Conservation (phyloP, 2,888 invertebrate genomes). For the Parasteatoda lunata region DNA sequence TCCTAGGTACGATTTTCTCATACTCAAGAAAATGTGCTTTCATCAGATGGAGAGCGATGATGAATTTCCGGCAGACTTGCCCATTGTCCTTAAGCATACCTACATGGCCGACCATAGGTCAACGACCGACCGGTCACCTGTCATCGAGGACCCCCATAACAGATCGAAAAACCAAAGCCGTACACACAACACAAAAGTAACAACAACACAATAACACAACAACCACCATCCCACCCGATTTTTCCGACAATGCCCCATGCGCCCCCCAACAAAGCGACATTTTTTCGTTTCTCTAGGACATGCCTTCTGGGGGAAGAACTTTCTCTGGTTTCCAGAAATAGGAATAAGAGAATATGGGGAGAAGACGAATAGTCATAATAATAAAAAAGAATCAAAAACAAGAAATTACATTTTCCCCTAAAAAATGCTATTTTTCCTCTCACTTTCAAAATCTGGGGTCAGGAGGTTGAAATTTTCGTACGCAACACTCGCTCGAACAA, state of each 20-base stretch:
- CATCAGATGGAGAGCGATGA: background rate
- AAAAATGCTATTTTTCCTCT: slow-evolving; percentile 39
- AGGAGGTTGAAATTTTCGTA: slow-evolving; percentile 13
- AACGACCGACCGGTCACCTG: slow-evolving; percentile 60
- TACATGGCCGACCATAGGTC: slow-evolving; percentile 36
- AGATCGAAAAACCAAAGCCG: background rate
- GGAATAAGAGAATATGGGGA: slow-evolving; percentile 18
- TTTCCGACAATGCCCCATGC: slow-evolving; percentile 17
- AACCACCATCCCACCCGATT: background rate
- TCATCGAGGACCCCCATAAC: slow-evolving; percentile 23
- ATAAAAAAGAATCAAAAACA: slow-evolving; percentile 58
- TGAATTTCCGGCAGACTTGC: slow-evolving; percentile 40
- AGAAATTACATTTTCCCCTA: slow-evolving; percentile 12
- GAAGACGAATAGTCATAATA: slow-evolving; percentile 43
- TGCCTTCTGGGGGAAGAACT: slow-evolving; percentile 22
- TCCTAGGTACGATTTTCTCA: background rate
- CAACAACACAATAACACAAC: slow-evolving; percentile 28
- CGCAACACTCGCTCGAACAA: slow-evolving; percentile 6
- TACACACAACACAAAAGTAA: slow-evolving; percentile 6
- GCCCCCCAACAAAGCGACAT: slow-evolving; percentile 34
- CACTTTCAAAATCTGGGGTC: slow-evolving; percentile 46
- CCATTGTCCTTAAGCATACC: slow-evolving; percentile 26
- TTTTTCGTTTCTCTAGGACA: slow-evolving; percentile 11
- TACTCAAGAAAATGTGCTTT: background rate
- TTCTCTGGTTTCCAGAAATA: slow-evolving; percentile 33